A percentile compares a stretch with the other conserved stretches of the same genome.
These are phyloP conservation scores for Lasioglossum baleicum DNA, from an alignment of 1,140 invertebrate genomes.

Conservation along the genomic window DNA sequence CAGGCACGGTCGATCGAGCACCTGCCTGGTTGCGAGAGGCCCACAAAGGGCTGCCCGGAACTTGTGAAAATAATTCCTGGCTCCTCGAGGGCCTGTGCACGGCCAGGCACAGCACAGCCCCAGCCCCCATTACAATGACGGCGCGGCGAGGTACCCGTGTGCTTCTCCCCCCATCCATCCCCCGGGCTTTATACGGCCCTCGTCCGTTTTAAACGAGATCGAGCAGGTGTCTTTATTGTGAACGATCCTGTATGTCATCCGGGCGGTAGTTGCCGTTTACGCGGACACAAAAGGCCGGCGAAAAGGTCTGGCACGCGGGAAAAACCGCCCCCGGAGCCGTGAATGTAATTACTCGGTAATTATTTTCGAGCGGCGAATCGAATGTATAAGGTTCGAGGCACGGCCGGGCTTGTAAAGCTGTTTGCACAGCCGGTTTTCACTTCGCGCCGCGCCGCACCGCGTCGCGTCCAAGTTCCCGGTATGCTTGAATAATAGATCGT, in stretches of 20 bases:
- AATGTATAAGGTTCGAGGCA: slow-evolving; percentile 22
- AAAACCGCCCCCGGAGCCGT: not conserved
- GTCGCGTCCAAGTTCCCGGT: not conserved
- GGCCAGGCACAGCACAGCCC: not conserved
- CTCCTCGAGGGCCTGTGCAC: slow-evolving; percentile 38
- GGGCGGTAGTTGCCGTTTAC: slow-evolving; percentile 37
- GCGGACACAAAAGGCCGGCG: slow-evolving; percentile 20
- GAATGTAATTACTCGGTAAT: slow-evolving; percentile 34
- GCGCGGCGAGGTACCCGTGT: too few species aligned
- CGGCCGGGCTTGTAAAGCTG: slow-evolving; percentile 2
- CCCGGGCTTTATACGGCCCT: slow-evolving; percentile 35
- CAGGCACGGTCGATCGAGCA: slow-evolving; percentile 58
- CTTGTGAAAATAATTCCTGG: slow-evolving; percentile 63
- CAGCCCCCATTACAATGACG: slow-evolving; percentile 1
- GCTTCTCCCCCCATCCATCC: not conserved
- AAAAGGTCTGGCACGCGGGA: not conserved
- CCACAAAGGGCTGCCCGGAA: slow-evolving; percentile 50
- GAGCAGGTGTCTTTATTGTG: slow-evolving; percentile 60
- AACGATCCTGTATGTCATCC: slow-evolving; percentile 41
- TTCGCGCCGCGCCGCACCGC: not conserved
- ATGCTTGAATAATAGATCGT: slow-evolving; percentile 2
- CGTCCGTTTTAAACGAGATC: slow-evolving; percentile 51
- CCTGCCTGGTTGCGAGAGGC: slow-evolving; percentile 51
- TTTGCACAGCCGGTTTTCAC: slow-evolving; percentile 9
- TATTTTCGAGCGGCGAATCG: slow-evolving; percentile 15